A percentile compares a stretch with the other conserved stretches of the same genome.
Conservation (phyloP, 2,888 invertebrate species). For the Drosophila mettleri region DNA sequence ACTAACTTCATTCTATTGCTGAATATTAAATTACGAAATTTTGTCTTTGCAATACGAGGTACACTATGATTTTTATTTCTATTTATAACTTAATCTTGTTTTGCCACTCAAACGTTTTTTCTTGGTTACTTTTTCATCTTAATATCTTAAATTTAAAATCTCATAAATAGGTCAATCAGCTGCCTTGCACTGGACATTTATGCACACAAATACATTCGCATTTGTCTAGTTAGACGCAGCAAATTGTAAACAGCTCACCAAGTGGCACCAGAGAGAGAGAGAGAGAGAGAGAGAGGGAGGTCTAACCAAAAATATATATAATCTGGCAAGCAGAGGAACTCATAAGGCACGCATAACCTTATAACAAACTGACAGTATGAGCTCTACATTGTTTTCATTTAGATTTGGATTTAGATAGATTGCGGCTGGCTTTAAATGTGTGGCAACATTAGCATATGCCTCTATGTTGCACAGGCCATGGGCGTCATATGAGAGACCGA, state of each 20-base stretch:
- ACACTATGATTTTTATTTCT: not conserved
- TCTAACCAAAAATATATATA: slow-evolving; percentile 4
- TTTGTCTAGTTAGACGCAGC: slow-evolving; percentile 36
- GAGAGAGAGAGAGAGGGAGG: not conserved
- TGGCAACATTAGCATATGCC: slow-evolving; percentile 18
- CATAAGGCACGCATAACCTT: not conserved
- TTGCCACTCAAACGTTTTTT: too few relatives aligned
- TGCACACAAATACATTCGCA: slow-evolving; percentile 6
- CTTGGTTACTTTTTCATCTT: not conserved
- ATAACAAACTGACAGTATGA: slow-evolving; percentile 24
- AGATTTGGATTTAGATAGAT: slow-evolving; percentile 28
- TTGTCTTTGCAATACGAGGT: too few relatives aligned
- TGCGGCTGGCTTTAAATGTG: slow-evolving; percentile 17
- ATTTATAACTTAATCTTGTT: not conserved
- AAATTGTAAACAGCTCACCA: slow-evolving; percentile 48
- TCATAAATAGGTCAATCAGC: slow-evolving; percentile 9
- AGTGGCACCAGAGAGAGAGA: slow-evolving; percentile 7
- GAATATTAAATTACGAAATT: too few relatives aligned
- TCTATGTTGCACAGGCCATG: slow-evolving; percentile 7
- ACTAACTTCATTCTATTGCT: too few relatives aligned
- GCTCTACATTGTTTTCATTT: slow-evolving; percentile 24
- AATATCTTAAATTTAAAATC: slow-evolving; percentile 3
- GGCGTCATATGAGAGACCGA: not conserved
- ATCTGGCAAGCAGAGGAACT: slow-evolving; percentile 1
- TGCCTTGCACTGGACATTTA: slow-evolving; percentile 1